Evolutionary conservation across 2,888 invertebrate genomes (phyloP).

Genomic region (Strigamia crassipes): DNA sequence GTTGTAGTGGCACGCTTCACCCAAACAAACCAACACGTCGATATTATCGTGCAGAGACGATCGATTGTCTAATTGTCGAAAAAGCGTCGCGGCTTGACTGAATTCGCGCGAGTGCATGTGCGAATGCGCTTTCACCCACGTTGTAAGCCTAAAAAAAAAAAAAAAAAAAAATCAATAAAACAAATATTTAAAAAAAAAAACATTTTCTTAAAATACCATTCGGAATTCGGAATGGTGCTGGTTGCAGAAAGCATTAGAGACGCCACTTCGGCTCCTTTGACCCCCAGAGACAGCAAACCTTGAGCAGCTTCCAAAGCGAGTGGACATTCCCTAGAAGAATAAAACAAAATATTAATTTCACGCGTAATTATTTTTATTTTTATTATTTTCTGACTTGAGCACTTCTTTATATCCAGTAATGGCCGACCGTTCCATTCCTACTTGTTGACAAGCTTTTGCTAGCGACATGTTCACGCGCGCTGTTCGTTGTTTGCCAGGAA

Average conservation of each 20-base stretch:
- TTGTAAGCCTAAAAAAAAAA: constrained; percentile 56
- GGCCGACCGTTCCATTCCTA: constrained; percentile 73
- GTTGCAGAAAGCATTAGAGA: constrained; percentile 69
- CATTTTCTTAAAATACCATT: constrained; percentile 60
- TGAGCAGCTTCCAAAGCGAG: constrained; percentile 76
- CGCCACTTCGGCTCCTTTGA: constrained; percentile 75
- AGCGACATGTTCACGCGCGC: constrained; percentile 77
- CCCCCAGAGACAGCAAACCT: constrained; percentile 72
- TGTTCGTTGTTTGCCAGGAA: constrained; percentile 70
- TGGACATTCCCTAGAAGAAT: constrained; percentile 66
- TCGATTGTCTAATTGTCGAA: constrained; percentile 48
- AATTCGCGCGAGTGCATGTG: constrained; percentile 72
- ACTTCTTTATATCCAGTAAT: constrained; percentile 79
- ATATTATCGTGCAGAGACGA: constrained; percentile 71
- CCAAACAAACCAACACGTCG: constrained; percentile 70
- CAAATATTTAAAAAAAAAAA: not conserved
- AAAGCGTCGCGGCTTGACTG: constrained; percentile 65
- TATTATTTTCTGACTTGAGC: constrained; percentile 64
- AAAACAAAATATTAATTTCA: not conserved
- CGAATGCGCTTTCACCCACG: constrained; percentile 63
- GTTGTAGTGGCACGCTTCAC: constrained; percentile 72
- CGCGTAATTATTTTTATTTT: not conserved
- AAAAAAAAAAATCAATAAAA: not conserved
- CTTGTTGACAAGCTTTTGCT: constrained; percentile 72
- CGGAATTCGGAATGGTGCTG: constrained; percentile 59